Evolutionary conservation across 1,140 invertebrate species (phyloP), one percentile per base, ranked within the genome.

Genomic region (Habropoda laboriosa): DNA sequence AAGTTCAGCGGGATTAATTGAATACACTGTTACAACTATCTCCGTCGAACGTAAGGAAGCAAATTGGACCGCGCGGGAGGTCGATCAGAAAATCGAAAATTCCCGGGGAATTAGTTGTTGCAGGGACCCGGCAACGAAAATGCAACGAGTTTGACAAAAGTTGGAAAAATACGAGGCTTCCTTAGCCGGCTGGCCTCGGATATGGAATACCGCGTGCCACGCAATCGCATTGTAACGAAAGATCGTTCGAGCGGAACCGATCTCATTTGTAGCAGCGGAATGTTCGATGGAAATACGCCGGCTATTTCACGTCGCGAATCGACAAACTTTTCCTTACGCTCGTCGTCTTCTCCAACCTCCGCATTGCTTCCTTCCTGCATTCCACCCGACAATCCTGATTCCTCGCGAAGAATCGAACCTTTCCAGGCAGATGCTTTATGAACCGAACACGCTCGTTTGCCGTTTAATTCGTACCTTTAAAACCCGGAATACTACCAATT

Each of bases 191-290:
- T 51, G 51, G 21, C 13, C 49, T 24, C 45, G 18, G 51, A 49
- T 49, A 51, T 42, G 63, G 27, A 67, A 45, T 42, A 45, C 30
- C 10, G 8, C 32, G 35, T 27, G 38, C 21, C n/a, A 67, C 51
- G 63, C 38, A 68, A 68, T 68, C 74, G 63, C 51, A 32, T 77
- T 68, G 51, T 45, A 77, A 68, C 74, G 74, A 58, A 77, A 68
- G 53, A 77, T 77, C 63, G 53, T 68, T 68, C 66, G 64, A 47
- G 64, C 42, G 64, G 49, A 77, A 77, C 58, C 74, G 74, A 77
- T 77, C 64, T 77, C 64, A 70, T 77, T 77, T 77, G 74, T 70
- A 68, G 49, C 63, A n/a, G 30, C 42, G 64, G 42, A 24, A 38
- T 27, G 32, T 40, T 40, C 74, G 64, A 70, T 58, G 74, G 18